These are phyloP conservation scores for Acrocephalus kingi DNA, from an alignment of 2,113 vertebrate genomes.

Conservation along the genomic window DNA sequence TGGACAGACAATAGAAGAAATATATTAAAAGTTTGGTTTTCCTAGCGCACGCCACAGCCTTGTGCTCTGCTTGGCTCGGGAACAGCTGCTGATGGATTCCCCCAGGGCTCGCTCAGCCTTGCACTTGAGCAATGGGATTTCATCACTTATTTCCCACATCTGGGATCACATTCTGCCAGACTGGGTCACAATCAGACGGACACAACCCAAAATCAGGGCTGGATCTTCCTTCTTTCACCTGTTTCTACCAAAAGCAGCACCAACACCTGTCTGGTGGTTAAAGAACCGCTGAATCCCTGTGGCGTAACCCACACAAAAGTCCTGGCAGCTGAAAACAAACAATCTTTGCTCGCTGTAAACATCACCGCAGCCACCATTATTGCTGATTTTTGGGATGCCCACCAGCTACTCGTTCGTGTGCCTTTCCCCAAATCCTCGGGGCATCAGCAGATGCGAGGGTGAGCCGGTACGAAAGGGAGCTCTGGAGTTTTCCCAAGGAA, in stretches of 20 bases:
- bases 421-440: not conserved
- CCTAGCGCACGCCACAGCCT: accelerated
- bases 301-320: not conserved
- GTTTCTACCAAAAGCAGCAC: not conserved
- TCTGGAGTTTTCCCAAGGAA: conserved; percentile 19
- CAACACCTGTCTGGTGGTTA: not conserved
- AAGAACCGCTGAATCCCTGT: not conserved
- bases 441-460: not conserved
- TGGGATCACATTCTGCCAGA: not conserved
- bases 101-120: accelerated
- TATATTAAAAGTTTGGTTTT: accelerated
- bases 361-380: not conserved
- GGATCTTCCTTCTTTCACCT: not conserved
- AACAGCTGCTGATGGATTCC: not conserved
- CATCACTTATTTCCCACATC: not conserved
- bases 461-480: not conserved
- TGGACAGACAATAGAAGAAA: accelerated
- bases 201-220: not conserved
- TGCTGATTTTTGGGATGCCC: not conserved
- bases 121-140: not conserved
- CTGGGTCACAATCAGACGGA: accelerated
- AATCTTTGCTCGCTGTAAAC: not conserved
- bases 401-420: not conserved
- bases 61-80: accelerated
- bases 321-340: not conserved